Percentiles rank a stretch among this genome's conserved stretches.
phyloP scores from a whole-genome alignment of 1,140 invertebrate genomes.

The Pentalonia nigronervosa region DNA sequence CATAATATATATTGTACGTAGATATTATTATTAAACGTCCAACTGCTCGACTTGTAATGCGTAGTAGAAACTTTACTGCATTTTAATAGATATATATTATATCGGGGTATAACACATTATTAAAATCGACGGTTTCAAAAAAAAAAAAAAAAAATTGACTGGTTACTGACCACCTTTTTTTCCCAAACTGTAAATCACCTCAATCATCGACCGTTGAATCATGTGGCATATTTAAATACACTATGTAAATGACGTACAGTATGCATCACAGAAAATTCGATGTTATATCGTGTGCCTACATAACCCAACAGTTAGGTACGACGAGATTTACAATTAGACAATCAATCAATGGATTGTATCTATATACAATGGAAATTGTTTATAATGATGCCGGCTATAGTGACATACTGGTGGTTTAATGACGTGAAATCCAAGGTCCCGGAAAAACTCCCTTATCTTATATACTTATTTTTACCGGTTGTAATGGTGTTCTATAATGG shows the following conservation, averaged over 20 bases:
- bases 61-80: not conserved
- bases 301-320: not conserved
- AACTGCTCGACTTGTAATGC: not conserved
- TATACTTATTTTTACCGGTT: not conserved
- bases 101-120: not conserved
- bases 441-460: not conserved
- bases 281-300: not conserved
- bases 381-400: not conserved
- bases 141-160: no score
- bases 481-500: no score
- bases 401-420: not conserved
- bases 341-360: not conserved
- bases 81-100: not conserved
- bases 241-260: no score
- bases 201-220: no score
- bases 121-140: not conserved
- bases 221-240: no score
- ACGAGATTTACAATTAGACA: not conserved
- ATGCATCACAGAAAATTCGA: not conserved
- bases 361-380: not conserved
- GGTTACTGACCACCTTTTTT: not conserved
- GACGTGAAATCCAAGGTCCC: not conserved
- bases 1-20: not conserved
- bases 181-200: no score
- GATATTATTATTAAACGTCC: not conserved